Evolutionary conservation across 1,140 invertebrate species (phyloP).

Genomic region (Antheraea pernyi): DNA sequence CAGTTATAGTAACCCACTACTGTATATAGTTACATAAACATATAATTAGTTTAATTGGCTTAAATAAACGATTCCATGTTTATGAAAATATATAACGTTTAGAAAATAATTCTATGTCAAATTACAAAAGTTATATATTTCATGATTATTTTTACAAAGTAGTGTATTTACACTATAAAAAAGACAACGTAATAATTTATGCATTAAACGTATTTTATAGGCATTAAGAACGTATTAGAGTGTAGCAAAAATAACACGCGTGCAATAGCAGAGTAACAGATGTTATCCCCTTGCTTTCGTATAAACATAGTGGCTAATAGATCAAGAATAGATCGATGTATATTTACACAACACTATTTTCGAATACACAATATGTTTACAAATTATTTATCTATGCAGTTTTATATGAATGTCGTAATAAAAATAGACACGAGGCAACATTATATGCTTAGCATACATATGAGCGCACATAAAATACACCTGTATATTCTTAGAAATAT

Average conservation of each 20-base stretch:
- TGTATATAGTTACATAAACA: too few relatives aligned
- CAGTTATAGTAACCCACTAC: too few relatives aligned
- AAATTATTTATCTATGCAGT: not conserved
- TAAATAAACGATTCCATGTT: too few relatives aligned
- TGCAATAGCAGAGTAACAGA: not conserved
- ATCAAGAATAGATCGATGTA: constrained; percentile 4
- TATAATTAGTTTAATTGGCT: too few relatives aligned
- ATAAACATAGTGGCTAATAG: not conserved
- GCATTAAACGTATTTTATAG: not conserved
- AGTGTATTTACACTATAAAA: not conserved
- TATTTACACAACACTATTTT: not conserved
- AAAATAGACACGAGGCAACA: not conserved
- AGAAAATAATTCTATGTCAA: too few relatives aligned
- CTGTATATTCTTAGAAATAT: too few relatives aligned
- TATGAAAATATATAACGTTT: too few relatives aligned
- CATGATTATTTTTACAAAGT: not conserved
- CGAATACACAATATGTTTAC: not conserved
- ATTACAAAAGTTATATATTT: too few relatives aligned
- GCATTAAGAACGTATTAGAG: not conserved
- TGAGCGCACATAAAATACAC: too few relatives aligned
- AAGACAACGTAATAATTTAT: not conserved
- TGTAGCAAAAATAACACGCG: not conserved
- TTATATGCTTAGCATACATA: too few relatives aligned
- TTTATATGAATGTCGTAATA: not conserved
- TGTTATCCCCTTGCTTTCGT: not conserved